Evolutionary conservation across 2,797 vertebrate species (phyloP).

Genomic region (Danio jaintianensis): DNA sequence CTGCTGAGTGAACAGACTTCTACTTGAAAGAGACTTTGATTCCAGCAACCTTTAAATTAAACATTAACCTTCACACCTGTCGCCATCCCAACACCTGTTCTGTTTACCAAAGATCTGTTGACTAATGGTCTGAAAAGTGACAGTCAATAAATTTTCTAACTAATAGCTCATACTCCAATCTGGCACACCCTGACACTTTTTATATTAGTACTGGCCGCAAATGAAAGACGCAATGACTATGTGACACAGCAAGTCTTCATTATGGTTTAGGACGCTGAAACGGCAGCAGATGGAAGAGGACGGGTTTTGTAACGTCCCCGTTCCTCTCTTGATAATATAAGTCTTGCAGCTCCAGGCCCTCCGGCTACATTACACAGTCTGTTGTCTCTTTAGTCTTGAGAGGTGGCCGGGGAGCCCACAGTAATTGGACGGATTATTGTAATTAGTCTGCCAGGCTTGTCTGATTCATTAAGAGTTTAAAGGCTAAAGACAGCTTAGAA

Average conservation of each 20-base stretch:
- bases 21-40: no score
- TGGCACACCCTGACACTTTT: constrained; percentile 6
- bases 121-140: constrained; percentile 9
- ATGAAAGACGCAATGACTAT: not conserved
- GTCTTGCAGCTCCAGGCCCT: constrained; percentile 19
- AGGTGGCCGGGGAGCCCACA: constrained; percentile 33
- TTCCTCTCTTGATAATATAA: constrained; percentile 4
- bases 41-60: not conserved
- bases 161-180: not conserved
- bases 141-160: not conserved
- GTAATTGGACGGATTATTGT: constrained; percentile 53
- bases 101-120: not conserved
- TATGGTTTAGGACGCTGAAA: constrained; percentile 6
- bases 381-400: constrained; percentile 32
- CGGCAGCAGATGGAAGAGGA: constrained; percentile 14
- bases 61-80: constrained; percentile 11
- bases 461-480: constrained; percentile 54
- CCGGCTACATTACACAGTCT: constrained; percentile 17
- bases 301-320: not conserved
- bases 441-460: constrained; percentile 39
- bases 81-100: not conserved
- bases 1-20: no score
- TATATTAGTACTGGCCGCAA: not conserved
- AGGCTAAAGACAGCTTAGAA: constrained; percentile 42
- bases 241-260: constrained; percentile 21